Evolutionary conservation across 1,140 invertebrate genomes (phyloP).

Genomic region (Ips nitidus): DNA sequence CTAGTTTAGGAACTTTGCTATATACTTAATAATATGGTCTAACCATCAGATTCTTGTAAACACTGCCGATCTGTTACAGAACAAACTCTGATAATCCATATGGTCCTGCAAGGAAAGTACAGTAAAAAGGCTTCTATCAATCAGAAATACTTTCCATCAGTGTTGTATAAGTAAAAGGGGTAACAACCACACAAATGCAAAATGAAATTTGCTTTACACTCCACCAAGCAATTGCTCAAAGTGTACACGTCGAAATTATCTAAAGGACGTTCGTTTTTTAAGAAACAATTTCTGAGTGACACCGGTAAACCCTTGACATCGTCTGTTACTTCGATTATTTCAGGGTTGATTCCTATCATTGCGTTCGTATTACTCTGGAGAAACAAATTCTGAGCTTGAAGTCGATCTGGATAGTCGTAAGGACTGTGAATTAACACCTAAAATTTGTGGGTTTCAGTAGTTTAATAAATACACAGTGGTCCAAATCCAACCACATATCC

Average conservation of each 20-base stretch:
- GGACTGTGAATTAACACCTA: constrained; percentile 64
- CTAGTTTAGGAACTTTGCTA: no score
- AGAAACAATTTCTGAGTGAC: constrained; percentile 59
- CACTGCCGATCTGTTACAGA: background rate
- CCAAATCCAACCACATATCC: no score
- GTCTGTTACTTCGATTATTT: constrained; percentile 57
- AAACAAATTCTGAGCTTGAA: constrained; percentile 27
- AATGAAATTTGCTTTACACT: constrained; percentile 56
- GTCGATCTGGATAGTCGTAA: constrained; percentile 61
- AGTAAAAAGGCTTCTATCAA: background rate
- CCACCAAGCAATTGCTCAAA: constrained; percentile 64
- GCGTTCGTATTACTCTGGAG: constrained; percentile 58
- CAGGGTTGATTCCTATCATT: constrained; percentile 52
- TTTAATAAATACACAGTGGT: no score
- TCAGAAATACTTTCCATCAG: background rate
- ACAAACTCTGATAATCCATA: background rate
- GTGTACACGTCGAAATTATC: constrained; percentile 56
- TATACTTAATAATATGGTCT: no score
- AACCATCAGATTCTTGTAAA: background rate
- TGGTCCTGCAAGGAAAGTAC: background rate
- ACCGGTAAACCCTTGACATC: constrained; percentile 55
- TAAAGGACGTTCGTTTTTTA: constrained; percentile 55
- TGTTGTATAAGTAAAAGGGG: constrained; percentile 54
- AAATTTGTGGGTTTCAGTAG: no score
- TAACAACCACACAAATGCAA: constrained; percentile 59